Evolutionary conservation across 2,797 vertebrate genomes (phyloP), one percentile per base, ranked within the genome.

Genomic region (Lagocephalus sceleratus): DNA sequence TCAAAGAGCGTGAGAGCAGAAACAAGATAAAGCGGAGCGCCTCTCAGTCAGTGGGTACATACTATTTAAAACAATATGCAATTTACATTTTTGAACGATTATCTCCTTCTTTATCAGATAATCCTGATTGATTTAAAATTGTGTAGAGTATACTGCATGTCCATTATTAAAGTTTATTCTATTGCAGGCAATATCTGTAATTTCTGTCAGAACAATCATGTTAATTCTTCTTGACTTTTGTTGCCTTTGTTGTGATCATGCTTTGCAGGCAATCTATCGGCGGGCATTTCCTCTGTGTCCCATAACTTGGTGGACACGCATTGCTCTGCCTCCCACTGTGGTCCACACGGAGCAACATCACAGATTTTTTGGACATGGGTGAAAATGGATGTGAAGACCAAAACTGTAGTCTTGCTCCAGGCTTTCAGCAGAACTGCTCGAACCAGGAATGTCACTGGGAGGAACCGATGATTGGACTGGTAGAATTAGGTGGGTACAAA

Each of bases 181-280:
- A 35, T 35, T 11, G 1, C 32, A 14, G 32, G 12, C 12, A 35
- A 12, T 14, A 12, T 35, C 12, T 35, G 32, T 35, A 14, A 11
- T 35, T 35, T 35, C 29, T 35, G 32, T 35, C 32, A 29, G 8
- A 35, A 12, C 12, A 3, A 14, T 14, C 32, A 35, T 14, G 32
- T 39, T 5, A 39, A 14, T 38, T 51, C 43, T 47, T 0, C 20
- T 42, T 43, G 2, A 20, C 52, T 20, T 35, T 20, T 41, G 29
- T 26, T 29, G 47, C 25, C 44, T 54, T 7, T 38, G 46, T 51
- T 41, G 32, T 8, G 46, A 76, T 84, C 9, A 50, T 78, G 56
- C 32, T 1, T 45, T 46, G 83, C 69, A 66, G 76, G 67, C 84
- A 87, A 88, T 88, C 85, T 57, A 88, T 87, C 3, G 1, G 26